Base-by-base conservation (phyloP, 2,797 vertebrate genomes). In the Champsocephalus esox region DNA sequence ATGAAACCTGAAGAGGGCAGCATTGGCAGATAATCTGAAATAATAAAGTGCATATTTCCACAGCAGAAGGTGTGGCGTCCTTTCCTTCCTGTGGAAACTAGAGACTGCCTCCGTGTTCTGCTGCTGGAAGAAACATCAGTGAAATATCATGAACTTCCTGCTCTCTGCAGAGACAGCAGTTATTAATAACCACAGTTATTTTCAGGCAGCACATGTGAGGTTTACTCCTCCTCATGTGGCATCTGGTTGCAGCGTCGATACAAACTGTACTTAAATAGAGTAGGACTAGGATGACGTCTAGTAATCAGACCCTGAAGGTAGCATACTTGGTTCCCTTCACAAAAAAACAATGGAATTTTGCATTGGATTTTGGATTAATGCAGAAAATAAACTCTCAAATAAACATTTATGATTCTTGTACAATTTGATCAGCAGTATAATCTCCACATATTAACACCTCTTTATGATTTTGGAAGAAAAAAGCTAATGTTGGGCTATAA, bases 101-200 rank as follows among this genome's bases (percentile, higher is more conserved):
- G 82, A 82, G 81, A 70, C 82, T 73, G 72, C 63, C 10, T 7
- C 45, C 9, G 73, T 1, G 67, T 73, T 77, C 77, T 79, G 84
- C 34, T 38, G 1, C 34, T 71, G 80, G 83, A 87, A 86, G 81
- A 87, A 90, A 92, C 84, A 77, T 80, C 85, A 80, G 67, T 92
- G 85, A 92, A 87, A 91, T 88, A 91, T 92, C 82, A 85, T 83
- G 73, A 73, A 86, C 85, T 92, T 94, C 92, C 93, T 89, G 60
- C 70, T 70, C 82, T 69, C 69, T 87, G 87, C 83, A 79, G 85
- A 87, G 87, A 91, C 87, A 85, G 83, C 58, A 24, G 75, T 66
- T 94, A 91, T 90, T 92, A 93, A 92, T 93, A 94, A 87, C 24
- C n/a, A 0, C 41, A 45, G 84, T 75, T 92, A 89, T 87, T 91